A percentile compares a stretch with the other conserved stretches of the same genome.
Conservation (phyloP, 2,888 invertebrate species). For the Xiphydria camelus region DNA sequence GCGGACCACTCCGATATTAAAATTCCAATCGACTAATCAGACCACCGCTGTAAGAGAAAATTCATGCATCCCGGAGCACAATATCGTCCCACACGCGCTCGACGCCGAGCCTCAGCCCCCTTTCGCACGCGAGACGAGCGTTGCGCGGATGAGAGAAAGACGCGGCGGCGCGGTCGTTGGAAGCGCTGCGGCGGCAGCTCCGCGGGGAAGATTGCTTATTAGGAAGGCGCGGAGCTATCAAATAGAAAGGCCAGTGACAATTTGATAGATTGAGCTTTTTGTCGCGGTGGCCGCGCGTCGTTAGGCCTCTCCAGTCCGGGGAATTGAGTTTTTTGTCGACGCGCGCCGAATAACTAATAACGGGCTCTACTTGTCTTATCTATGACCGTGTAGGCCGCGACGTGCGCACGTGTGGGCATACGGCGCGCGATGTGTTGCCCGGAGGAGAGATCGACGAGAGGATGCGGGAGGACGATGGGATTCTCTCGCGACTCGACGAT, state of each 20-base stretch:
- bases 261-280: conserved; percentile 50
- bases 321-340: conserved; percentile 29
- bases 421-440: conserved; percentile 13
- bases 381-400: conserved; percentile 15
- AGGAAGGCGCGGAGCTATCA: conserved; percentile 33
- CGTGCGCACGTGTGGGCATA: conserved; percentile 5
- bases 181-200: conserved; percentile 23
- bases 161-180: conserved; percentile 25
- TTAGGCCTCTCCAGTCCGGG: conserved; percentile 18
- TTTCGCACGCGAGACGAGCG: no score
- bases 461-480: no score
- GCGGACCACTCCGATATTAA: no score
- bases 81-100: no score
- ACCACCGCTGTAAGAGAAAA: no score
- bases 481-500: no score
- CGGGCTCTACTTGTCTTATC: conserved; percentile 25
- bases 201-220: conserved; percentile 41
- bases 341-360: conserved; percentile 35
- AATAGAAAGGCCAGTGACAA: conserved; percentile 49
- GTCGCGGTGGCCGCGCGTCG: conserved; percentile 23
- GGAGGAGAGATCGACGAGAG: conserved; percentile 20
- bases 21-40: no score
- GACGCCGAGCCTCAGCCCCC: no score
- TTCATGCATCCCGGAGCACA: no score
- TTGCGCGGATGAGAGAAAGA: no score